Evolutionary conservation across 2,797 vertebrate genomes (phyloP).

Genomic region (Denticeps clupeoides): DNA sequence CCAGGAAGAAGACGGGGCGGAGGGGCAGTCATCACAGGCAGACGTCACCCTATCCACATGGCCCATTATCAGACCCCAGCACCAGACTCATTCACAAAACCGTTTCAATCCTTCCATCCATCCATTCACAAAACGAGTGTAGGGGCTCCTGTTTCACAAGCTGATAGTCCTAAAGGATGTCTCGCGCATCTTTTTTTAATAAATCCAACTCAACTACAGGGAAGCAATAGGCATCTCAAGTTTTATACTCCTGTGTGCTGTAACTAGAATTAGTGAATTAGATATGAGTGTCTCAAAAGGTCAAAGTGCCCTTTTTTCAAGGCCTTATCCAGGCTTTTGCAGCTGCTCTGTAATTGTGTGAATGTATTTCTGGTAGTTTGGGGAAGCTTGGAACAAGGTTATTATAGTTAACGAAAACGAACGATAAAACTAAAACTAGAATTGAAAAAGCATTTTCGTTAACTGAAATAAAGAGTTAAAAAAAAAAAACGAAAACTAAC

Average conservation of each 20-base stretch:
- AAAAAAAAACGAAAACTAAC: too few species aligned
- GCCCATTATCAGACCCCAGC: constrained; percentile 50
- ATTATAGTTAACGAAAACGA: too few species aligned
- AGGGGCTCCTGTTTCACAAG: constrained; percentile 47
- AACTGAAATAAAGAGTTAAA: too few species aligned
- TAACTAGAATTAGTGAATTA: constrained; percentile 6
- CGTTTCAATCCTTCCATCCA: constrained; percentile 11
- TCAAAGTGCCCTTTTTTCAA: constrained; percentile 33
- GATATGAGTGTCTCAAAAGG: constrained; percentile 4
- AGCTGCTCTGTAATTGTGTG: not conserved
- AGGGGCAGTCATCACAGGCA: constrained; percentile 55
- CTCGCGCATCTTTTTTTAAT: constrained; percentile 34
- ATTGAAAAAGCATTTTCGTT: too few species aligned
- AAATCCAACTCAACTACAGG: constrained; percentile 33
- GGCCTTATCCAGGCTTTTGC: not conserved
- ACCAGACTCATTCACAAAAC: constrained; percentile 51
- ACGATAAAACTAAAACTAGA: too few species aligned
- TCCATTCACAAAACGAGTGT: constrained; percentile 35
- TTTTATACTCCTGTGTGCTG: constrained; percentile 5
- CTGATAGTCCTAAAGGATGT: constrained; percentile 55
- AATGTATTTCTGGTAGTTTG: not conserved
- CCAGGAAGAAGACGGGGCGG: constrained; percentile 57
- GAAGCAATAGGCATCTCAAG: not conserved
- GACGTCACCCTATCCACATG: constrained; percentile 58
- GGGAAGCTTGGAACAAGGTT: too few species aligned